Evolutionary conservation across 2,888 invertebrate genomes (phyloP).

Genomic region (Himalopsyche japonica): DNA sequence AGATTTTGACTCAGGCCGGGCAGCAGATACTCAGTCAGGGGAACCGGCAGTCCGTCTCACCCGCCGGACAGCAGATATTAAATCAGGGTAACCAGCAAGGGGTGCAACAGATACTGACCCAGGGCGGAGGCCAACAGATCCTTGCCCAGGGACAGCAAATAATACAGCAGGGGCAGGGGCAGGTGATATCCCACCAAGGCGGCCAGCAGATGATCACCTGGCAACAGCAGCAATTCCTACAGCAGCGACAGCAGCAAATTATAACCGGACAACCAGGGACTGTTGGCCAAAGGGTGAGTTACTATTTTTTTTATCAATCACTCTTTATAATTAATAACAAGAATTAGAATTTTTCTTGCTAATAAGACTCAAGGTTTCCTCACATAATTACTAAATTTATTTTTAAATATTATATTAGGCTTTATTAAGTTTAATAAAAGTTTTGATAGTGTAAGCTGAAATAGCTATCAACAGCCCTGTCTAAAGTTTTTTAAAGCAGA

Average conservation of each 20-base stretch:
- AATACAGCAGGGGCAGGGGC: conserved; percentile 46
- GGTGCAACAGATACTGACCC: conserved; percentile 39
- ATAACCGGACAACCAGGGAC: conserved; percentile 54
- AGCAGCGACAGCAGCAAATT: conserved; percentile 56
- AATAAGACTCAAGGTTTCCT: no score
- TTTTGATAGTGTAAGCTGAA: no score
- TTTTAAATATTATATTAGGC: no score
- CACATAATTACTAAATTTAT: no score
- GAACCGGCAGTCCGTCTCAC: conserved; percentile 51
- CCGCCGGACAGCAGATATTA: conserved; percentile 31
- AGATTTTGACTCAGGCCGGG: conserved; percentile 48
- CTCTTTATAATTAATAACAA: no score
- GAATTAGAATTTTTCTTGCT: no score
- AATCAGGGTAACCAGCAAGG: conserved; percentile 43
- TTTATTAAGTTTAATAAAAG: no score
- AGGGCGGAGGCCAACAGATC: conserved; percentile 48
- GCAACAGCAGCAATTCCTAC: conserved; percentile 56
- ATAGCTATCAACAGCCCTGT: no score
- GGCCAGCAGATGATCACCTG: conserved; percentile 54
- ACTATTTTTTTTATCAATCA: no score
- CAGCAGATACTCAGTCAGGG: conserved; percentile 57
- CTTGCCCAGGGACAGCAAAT: conserved; percentile 44
- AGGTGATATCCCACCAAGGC: conserved; percentile 49
- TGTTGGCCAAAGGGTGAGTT: conserved; percentile 56
- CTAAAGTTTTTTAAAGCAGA: no score